Base-by-base conservation (phyloP, 2,113 vertebrate genomes). In the Anoplopoma fimbria region DNA sequence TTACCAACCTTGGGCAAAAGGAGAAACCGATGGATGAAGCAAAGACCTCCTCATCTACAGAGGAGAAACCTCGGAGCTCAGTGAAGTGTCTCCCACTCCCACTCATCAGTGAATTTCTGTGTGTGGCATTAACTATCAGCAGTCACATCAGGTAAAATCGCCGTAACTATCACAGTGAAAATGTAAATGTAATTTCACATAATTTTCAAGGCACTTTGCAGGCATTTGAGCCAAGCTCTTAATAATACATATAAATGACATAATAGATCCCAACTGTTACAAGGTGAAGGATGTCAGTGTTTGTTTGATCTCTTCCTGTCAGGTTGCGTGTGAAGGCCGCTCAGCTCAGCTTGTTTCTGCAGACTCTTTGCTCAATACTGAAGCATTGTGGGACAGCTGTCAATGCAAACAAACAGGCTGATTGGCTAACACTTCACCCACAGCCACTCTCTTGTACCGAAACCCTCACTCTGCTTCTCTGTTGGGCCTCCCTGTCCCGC, bases 91-190 rank as follows among this genome's bases (percentile, higher is more conserved):
- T 98, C 27, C 96, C 97, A 40, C 93, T 97, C 21, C 95, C 97
- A 23, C 40, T 99, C 86, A 93, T 98, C 84, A 94, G 75, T 14
- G 96, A 99, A 87, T 98, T 98, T 82, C 94, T 98, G 0, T 95
- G 92, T 36, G 94, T 96, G 75, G 90, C 96, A 23, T 25, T 92
- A 0, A 65, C 69, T 0, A 74, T 97, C 77, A 72, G 90, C 64
- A 96, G 90, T 84, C 95, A 96, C 42, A 92, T 98, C 77, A 90
- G 94, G 97, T 99, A 93, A 95, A 15, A 13, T 3, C 0, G 0
- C 9, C 47, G 3, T 36, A 33, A 64, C 53, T 33, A 15, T 47
- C 21, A 15, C n/a, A 31, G 60, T 51, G 14, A 40, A 36, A 36
- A 17, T 33, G n/a, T 45, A 19, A 13, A 4, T 58, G 29, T 40